Conservation (phyloP, 2,797 vertebrate species). For the Zalophus californianus region DNA sequence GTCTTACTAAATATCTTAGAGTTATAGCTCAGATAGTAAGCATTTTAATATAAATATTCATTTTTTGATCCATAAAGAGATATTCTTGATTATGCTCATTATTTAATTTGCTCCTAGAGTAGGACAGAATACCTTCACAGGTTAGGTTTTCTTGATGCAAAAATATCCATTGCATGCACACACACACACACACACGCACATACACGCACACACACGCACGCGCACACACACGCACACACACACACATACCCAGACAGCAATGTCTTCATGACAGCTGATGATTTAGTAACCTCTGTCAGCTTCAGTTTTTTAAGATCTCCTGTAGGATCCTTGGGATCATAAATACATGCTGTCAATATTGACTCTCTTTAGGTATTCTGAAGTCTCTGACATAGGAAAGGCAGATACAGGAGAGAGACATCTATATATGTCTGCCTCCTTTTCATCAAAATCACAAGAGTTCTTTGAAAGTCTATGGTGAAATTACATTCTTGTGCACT, state of each 20-base stretch:
- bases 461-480: neutral
- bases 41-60: slow-evolving; percentile 46
- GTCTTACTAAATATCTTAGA: neutral
- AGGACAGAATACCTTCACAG: neutral
- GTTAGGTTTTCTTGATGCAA: slow-evolving; percentile 4
- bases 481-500: neutral
- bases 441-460: slow-evolving; percentile 11
- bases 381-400: neutral
- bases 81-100: neutral
- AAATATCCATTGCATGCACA: neutral
- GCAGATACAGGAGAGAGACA: neutral
- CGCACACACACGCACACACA: no score
- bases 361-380: neutral
- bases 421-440: neutral
- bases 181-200: neutral
- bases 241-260: neutral
- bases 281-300: neutral
- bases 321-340: neutral
- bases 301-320: neutral
- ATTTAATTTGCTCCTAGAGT: neutral
- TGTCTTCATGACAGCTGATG: neutral
- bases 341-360: neutral
- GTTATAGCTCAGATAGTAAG: neutral
- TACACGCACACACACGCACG: no score
- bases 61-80: neutral